Conservation (phyloP, 92 coral and sea anemone species). For the Umimayanthus kanabou region DNA sequence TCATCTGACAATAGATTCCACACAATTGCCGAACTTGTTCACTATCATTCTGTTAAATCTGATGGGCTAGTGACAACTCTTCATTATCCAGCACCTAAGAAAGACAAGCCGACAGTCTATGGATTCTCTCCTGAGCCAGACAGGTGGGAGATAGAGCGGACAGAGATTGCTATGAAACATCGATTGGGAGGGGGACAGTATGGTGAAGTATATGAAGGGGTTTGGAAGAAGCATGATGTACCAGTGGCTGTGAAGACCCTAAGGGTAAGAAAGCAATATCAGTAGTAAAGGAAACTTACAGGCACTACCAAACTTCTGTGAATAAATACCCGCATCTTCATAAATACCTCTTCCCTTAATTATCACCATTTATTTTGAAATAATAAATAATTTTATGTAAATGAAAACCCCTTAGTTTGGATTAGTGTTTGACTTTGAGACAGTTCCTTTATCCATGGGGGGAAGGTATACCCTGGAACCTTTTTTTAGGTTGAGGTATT, state of each 20-base stretch:
- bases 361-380: too few species aligned
- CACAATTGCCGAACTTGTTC: slow-evolving; percentile 93
- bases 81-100: slow-evolving; percentile 97
- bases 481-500: too few species aligned
- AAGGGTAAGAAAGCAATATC: slow-evolving; percentile 66
- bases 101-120: slow-evolving; percentile 90
- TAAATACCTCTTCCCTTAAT: too few species aligned
- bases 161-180: slow-evolving; percentile 97
- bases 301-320: too few species aligned
- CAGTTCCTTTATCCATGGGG: too few species aligned
- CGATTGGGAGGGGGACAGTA: slow-evolving; percentile 95
- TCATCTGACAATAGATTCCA: slow-evolving; percentile 84
- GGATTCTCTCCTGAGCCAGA: slow-evolving; percentile 97
- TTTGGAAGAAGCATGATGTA: slow-evolving; percentile 89
- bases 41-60: slow-evolving; percentile 94
- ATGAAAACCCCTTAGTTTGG: too few species aligned
- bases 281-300: not conserved
- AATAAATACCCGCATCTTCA: too few species aligned
- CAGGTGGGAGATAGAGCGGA: slow-evolving; percentile 94
- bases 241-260: slow-evolving; percentile 95
- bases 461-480: too few species aligned
- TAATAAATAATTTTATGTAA: too few species aligned
- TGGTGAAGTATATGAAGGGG: slow-evolving; percentile 98
- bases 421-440: too few species aligned
- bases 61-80: slow-evolving; percentile 97